Conservation (phyloP, 1,140 invertebrate species). For the Copidosoma floridanum region DNA sequence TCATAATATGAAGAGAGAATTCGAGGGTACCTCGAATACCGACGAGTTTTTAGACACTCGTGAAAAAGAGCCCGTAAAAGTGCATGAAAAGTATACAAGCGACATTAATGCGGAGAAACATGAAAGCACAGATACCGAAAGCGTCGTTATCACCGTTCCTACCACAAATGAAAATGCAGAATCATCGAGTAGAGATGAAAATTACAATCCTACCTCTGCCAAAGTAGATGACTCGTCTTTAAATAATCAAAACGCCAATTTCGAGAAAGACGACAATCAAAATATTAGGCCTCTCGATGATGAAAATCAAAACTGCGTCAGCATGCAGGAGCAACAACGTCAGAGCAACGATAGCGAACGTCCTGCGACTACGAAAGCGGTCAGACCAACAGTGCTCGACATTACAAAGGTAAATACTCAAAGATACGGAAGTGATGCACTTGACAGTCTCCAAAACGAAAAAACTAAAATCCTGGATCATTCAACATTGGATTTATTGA, state of each 20-base stretch:
- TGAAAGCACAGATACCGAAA: background rate
- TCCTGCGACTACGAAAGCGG: slow-evolving; percentile 26
- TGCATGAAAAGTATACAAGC: background rate
- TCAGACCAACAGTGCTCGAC: slow-evolving; percentile 39
- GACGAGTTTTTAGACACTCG: background rate
- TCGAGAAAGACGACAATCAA: slow-evolving; percentile 10
- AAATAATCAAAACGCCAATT: no score
- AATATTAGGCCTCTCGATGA: background rate
- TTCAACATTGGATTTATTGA: background rate
- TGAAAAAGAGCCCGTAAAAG: background rate
- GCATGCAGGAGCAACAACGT: background rate
- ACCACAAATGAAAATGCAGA: background rate
- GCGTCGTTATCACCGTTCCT: background rate
- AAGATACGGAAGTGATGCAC: background rate
- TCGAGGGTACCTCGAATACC: no score
- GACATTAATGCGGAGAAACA: background rate
- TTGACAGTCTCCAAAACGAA: slow-evolving; percentile 31
- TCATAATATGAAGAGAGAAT: slow-evolving; percentile 11
- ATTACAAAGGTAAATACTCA: slow-evolving; percentile 18
- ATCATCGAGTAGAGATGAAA: slow-evolving; percentile 24
- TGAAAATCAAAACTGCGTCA: slow-evolving; percentile 15
- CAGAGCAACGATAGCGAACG: background rate
- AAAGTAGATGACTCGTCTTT: background rate
- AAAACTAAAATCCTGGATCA: background rate
- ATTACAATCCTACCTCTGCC: slow-evolving; percentile 19